Evolutionary conservation across 1,140 invertebrate species (phyloP).

Genomic region (Gyrodactylus salaris): DNA sequence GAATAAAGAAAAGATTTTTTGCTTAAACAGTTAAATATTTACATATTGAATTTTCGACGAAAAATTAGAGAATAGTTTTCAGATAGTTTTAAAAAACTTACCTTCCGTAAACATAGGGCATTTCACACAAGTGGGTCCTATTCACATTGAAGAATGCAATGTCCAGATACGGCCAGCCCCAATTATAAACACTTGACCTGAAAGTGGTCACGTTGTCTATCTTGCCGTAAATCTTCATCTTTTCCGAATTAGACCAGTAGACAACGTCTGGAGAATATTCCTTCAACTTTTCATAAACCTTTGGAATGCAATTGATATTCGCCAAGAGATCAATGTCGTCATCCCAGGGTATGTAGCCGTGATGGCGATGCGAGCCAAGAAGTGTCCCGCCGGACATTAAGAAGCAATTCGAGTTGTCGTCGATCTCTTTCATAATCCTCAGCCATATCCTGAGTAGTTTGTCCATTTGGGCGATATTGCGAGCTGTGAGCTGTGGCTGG

Average conservation of each 20-base stretch:
- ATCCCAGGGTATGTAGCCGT: constrained; percentile 15
- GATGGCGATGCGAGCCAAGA: constrained; percentile 13
- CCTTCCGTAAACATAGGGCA: not conserved
- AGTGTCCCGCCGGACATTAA: constrained; percentile 13
- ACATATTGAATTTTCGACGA: no score
- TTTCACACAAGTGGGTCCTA: constrained; percentile 10
- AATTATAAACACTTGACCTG: constrained; percentile 2
- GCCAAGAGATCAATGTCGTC: constrained; percentile 14
- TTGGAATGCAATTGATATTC: not conserved
- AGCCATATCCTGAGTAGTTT: not conserved
- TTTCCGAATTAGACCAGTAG: not conserved
- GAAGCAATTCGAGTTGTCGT: constrained; percentile 6
- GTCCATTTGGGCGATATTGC: not conserved
- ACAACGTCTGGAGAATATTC: not conserved
- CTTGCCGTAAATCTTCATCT: not conserved
- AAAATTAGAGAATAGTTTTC: no score
- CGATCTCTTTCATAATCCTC: not conserved
- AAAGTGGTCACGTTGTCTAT: not conserved
- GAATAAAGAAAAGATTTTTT: no score
- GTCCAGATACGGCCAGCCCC: constrained; percentile 11
- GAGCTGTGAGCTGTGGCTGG: not conserved
- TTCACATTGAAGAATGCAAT: constrained; percentile 10
- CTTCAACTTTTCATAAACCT: constrained; percentile 9
- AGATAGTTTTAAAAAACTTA: no score
- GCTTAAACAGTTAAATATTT: no score